A percentile compares a stretch with the other conserved stretches of the same genome.
These are phyloP conservation scores for Crepidodera aurea DNA, from an alignment of 2,888 invertebrate genomes.

Conservation along the genomic window DNA sequence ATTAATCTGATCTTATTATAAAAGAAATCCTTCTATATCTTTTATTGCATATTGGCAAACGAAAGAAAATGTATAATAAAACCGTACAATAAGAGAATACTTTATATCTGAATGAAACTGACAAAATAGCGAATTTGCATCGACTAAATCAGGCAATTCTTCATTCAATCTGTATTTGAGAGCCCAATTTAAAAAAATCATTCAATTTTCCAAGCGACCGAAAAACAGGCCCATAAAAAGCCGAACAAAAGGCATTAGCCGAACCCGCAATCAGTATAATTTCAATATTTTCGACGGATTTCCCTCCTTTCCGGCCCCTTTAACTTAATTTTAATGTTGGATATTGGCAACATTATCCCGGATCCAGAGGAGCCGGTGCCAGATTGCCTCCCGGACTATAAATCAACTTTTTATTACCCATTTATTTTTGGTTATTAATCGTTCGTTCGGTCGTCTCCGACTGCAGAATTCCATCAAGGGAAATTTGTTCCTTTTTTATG, in stretches of 20 bases:
- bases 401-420: slow-evolving; percentile 62
- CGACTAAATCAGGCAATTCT: slow-evolving; percentile 28
- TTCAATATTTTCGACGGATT: slow-evolving; percentile 53
- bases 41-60: too few relatives aligned
- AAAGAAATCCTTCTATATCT: too few relatives aligned
- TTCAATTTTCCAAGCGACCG: slow-evolving; percentile 54
- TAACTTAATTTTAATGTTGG: slow-evolving; percentile 58
- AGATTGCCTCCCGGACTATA: slow-evolving; percentile 56
- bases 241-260: slow-evolving; percentile 40
- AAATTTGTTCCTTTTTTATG: too few relatives aligned
- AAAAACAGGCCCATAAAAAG: slow-evolving; percentile 51
- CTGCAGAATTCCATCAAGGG: too few relatives aligned
- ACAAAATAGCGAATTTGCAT: slow-evolving; percentile 22
- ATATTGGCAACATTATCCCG: slow-evolving; percentile 55
- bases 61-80: too few relatives aligned
- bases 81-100: too few relatives aligned
- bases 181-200: slow-evolving; percentile 50
- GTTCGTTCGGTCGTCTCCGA: slow-evolving; percentile 45
- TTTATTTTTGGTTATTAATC: slow-evolving; percentile 61
- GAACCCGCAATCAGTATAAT: slow-evolving; percentile 52
- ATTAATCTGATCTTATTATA: too few relatives aligned
- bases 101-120: not conserved
- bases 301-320: slow-evolving; percentile 44
- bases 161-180: slow-evolving; percentile 45
- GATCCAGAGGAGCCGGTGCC: slow-evolving; percentile 39